These are phyloP conservation scores for Dryobota labecula DNA, from an alignment of 2,888 invertebrate species.

Conservation along the genomic window DNA sequence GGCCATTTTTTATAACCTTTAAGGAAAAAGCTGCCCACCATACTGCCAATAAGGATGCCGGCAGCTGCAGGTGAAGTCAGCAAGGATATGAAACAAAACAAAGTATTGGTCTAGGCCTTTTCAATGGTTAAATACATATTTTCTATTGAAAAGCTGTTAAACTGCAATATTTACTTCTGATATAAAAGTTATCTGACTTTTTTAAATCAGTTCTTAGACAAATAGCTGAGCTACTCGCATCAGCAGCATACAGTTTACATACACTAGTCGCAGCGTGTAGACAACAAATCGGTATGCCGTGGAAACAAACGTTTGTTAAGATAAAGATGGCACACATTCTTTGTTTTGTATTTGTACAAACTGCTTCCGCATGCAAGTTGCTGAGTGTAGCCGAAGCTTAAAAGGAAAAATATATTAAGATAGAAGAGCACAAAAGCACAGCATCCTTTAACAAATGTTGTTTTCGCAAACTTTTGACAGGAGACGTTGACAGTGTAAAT, in stretches of 20 bases:
- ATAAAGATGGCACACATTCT: not conserved
- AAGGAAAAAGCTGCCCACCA: slow-evolving; percentile 92
- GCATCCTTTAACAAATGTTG: not conserved
- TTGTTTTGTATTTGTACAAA: too few species aligned
- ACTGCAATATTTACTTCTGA: not conserved
- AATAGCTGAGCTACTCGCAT: not conserved
- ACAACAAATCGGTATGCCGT: not conserved
- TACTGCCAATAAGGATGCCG: slow-evolving; percentile 83
- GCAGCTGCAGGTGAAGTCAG: slow-evolving; percentile 72
- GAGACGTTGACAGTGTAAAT: not conserved
- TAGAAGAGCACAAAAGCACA: too few species aligned
- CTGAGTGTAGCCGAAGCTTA: not conserved
- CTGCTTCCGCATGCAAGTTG: too few species aligned
- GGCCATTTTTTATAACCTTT: slow-evolving; percentile 95
- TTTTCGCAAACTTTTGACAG: not conserved
- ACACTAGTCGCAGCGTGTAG: not conserved
- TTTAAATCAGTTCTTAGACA: not conserved
- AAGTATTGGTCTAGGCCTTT: not conserved
- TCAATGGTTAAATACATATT: not conserved
- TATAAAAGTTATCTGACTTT: not conserved
- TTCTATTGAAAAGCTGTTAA: not conserved
- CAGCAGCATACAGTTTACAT: not conserved
- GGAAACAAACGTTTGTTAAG: not conserved
- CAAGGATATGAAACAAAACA: slow-evolving; percentile 31
- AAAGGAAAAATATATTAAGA: not conserved